Evolutionary conservation across 2,113 vertebrate genomes (phyloP).

Genomic region (Clupea harengus): DNA sequence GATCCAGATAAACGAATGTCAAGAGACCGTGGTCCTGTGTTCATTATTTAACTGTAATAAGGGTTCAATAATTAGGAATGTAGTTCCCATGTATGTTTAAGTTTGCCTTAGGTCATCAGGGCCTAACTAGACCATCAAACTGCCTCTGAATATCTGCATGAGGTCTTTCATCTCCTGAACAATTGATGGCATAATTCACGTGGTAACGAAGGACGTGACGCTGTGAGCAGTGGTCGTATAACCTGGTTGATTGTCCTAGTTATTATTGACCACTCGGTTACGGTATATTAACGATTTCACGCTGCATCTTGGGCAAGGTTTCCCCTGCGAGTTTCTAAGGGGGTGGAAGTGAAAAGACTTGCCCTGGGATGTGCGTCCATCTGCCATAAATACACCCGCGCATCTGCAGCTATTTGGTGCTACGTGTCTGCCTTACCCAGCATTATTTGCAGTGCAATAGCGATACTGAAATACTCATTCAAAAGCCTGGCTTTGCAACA

Average conservation of each 20-base stretch:
- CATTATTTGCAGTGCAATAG: neutral
- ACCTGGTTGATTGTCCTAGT: constrained; percentile 78
- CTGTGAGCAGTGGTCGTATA: constrained; percentile 79
- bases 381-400: constrained; percentile 74
- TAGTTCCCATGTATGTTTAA: constrained; percentile 46
- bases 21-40: too few species aligned
- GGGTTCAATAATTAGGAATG: constrained; percentile 28
- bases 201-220: constrained; percentile 67
- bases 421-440: neutral
- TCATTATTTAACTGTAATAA: neutral
- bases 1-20: neutral
- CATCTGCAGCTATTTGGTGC: constrained; percentile 39
- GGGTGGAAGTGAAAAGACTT: constrained; percentile 77
- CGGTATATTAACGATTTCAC: constrained; percentile 83
- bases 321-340: constrained; percentile 67
- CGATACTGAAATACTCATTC: neutral
- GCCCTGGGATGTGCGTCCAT: constrained; percentile 80
- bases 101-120: neutral
- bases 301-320: constrained; percentile 61
- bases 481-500: too few species aligned
- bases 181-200: constrained; percentile 76
- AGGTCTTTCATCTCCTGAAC: constrained; percentile 75
- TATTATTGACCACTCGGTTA: constrained; percentile 78
- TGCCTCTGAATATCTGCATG: constrained; percentile 67
- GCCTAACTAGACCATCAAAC: constrained; percentile 67